phyloP scores from a whole-genome alignment of 1,140 invertebrate species.

The Stenopsyche tienmushanensis region DNA sequence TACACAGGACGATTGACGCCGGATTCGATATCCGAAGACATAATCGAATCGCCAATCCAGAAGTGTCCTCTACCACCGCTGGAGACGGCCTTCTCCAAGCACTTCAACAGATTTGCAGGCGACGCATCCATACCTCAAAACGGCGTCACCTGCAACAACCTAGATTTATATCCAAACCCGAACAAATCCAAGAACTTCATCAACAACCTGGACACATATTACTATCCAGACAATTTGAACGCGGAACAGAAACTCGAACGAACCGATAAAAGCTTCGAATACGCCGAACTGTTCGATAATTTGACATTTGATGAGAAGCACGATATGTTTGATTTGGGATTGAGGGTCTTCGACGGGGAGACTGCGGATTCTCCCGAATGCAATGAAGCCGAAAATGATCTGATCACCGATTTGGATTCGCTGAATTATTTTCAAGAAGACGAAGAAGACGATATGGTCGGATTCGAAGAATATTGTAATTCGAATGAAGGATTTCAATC shows the following conservation, averaged over 20 bases:
- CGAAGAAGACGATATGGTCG: conserved; percentile 37
- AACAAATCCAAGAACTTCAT: conserved; percentile 39
- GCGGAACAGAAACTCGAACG: background rate
- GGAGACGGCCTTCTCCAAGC: conserved; percentile 54
- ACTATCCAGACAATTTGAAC: conserved; percentile 49
- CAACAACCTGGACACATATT: conserved; percentile 52
- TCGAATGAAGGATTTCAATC: conserved; percentile 16
- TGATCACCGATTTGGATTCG: conserved; percentile 36
- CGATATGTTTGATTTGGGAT: conserved; percentile 19
- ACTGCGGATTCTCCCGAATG: background rate
- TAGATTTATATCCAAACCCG: conserved; percentile 42
- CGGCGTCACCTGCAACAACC: conserved; percentile 41
- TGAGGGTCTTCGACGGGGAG: conserved; percentile 13
- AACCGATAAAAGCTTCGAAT: conserved; percentile 24
- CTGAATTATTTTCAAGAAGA: conserved; percentile 37
- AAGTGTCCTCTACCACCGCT: conserved; percentile 50
- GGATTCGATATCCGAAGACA: conserved; percentile 50
- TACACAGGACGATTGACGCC: conserved; percentile 42
- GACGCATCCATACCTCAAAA: conserved; percentile 37
- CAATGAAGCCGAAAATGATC: conserved; percentile 13
- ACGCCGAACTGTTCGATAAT: conserved; percentile 27
- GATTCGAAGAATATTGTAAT: conserved; percentile 36
- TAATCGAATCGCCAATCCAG: conserved; percentile 45
- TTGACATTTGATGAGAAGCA: conserved; percentile 18
- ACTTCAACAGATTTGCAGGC: conserved; percentile 47